These are phyloP conservation scores for Liparis tanakae DNA, from an alignment of 2,797 vertebrate species.

Conservation along the genomic window DNA sequence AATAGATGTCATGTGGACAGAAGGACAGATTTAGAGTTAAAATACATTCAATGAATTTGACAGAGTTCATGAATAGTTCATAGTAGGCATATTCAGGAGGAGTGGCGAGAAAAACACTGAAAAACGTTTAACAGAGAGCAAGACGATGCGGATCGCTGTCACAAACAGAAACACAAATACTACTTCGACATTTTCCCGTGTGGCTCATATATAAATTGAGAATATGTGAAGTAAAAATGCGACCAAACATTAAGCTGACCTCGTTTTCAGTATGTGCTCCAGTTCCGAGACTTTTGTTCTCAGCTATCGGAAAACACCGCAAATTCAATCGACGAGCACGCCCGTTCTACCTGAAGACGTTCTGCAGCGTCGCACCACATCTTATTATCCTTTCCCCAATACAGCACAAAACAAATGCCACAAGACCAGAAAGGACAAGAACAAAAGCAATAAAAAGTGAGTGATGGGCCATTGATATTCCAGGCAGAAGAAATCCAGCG, in stretches of 20 bases:
- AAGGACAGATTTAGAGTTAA: too few species aligned
- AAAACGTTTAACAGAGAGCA: not conserved
- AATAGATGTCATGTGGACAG: too few species aligned
- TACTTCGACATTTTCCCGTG: not conserved
- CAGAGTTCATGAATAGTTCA: too few species aligned
- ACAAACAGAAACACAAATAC: not conserved
- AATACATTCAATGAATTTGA: too few species aligned
- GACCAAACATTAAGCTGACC: not conserved
- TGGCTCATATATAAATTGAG: not conserved
- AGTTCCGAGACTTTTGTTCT: slow-evolving; percentile 3
- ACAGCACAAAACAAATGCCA: slow-evolving; percentile 68
- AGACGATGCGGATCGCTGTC: not conserved
- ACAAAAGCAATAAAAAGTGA: slow-evolving; percentile 77
- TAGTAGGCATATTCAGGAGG: too few species aligned
- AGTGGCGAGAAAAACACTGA: not conserved
- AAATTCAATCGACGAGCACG: slow-evolving; percentile 28
- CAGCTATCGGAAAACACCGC: slow-evolving; percentile 12
- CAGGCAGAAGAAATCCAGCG: slow-evolving; percentile 61
- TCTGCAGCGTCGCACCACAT: slow-evolving; percentile 38
- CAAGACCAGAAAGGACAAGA: slow-evolving; percentile 62
- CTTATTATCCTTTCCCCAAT: slow-evolving; percentile 45
- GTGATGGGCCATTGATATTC: slow-evolving; percentile 81
- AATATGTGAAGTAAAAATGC: not conserved
- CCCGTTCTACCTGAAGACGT: slow-evolving; percentile 34
- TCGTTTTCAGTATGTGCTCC: not conserved